Base-by-base conservation (phyloP, 2,888 invertebrate species). In the Scelioninae gen. 1 region DNA sequence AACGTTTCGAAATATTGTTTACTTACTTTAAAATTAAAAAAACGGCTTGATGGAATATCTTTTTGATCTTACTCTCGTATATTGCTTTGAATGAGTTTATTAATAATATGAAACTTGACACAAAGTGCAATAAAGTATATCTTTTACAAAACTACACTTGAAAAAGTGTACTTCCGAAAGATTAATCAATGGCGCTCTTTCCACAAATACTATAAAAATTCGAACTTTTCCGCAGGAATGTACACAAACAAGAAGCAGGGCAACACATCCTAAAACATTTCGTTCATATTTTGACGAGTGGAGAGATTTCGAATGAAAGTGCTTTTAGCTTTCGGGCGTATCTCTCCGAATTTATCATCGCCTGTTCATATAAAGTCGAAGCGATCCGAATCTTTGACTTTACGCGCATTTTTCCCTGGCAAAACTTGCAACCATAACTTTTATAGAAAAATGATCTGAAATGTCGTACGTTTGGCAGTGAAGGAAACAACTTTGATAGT, bases 361-460 rank as follows among this genome's bases (percentile, higher is more conserved):
- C 60, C 43, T 66, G 66, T 66, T 76, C 58, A 34, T 76, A 76
- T 51, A 51, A 76, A 66, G 43, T 76, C 60, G 51, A 58, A 43
- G 60, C 49, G 58, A 76, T 76, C 34, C 51, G 31, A 76, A 60
- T 76, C 76, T 66, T 76, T 60, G 66, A 76, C 55, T 76, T 16
- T 15, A 32, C 43, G 34, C 16, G 15, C 65, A 55, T 56, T 63
- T 75, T 65, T 51, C 40, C 31, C 6, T n/a, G 5, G 15, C 15
- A 34, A 56, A 63, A 58, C 58, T 65, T 49, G 29, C 60, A 51
- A 66, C 49, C 60, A 68, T 60, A 66, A 53, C 51, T 68, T 66
- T 68, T n/a, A 15, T 10, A 11, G 75, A 66, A 58, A 75, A 65
- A 66, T 66, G 58, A 49, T 66, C 45, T 7, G 4, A 60, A 58